Percentiles rank a stretch among this genome's conserved stretches.
phyloP scores from a whole-genome alignment of 2,888 invertebrate genomes.

The Vannuccia rotundouncinata region DNA sequence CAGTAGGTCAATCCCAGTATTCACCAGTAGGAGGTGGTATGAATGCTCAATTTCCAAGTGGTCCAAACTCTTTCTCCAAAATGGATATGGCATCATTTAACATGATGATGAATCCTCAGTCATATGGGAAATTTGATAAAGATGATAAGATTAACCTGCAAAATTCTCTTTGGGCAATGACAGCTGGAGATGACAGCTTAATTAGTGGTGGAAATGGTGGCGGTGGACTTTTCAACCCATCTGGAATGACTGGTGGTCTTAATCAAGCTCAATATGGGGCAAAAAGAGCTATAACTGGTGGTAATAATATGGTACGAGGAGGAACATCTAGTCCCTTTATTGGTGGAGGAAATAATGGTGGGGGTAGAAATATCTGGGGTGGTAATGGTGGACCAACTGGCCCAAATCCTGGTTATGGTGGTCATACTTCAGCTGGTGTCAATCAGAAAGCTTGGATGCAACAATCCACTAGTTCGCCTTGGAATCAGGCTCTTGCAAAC shows the following conservation, averaged over 20 bases:
- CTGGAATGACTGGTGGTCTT: neutral
- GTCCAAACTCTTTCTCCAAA: neutral
- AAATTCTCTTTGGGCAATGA: neutral
- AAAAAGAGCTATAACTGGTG: slow-evolving; percentile 29
- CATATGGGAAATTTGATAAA: neutral
- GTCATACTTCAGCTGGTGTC: neutral
- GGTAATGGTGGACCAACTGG: slow-evolving; percentile 19
- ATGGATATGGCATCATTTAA: neutral
- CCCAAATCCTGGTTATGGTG: slow-evolving; percentile 12
- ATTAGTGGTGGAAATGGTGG: neutral
- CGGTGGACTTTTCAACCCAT: neutral
- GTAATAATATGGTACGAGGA: neutral
- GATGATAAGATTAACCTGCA: neutral
- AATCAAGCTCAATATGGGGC: slow-evolving; percentile 11
- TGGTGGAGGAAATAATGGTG: neutral
- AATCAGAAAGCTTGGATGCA: slow-evolving; percentile 16
- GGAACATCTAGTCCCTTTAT: neutral
- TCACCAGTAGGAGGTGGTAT: neutral
- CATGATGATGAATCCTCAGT: neutral
- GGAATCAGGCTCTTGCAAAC: slow-evolving; percentile 34
- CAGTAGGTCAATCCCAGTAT: neutral
- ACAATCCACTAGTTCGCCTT: slow-evolving; percentile 7
- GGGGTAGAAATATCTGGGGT: neutral
- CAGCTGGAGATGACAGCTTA: neutral
- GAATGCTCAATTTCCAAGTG: neutral